Conservation (phyloP, 2,888 invertebrate species). For the Cheilosia grossa region DNA sequence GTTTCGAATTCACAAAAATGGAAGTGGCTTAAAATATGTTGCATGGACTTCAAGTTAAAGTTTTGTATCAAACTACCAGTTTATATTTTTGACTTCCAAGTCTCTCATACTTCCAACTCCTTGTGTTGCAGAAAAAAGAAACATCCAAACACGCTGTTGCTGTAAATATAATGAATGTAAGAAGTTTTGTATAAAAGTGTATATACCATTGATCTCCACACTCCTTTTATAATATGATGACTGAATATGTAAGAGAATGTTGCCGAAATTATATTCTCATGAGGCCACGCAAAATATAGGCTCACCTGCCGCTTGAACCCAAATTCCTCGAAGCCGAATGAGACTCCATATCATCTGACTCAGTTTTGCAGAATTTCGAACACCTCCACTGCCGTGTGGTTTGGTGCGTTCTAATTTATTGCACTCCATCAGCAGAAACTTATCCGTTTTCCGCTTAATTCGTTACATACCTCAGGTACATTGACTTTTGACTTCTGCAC, state of each 20-base stretch:
- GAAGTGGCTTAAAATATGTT: too few relatives aligned
- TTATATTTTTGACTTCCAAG: too few relatives aligned
- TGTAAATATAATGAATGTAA: too few relatives aligned
- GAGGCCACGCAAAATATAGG: background rate
- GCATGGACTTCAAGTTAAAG: too few relatives aligned
- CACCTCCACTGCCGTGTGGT: background rate
- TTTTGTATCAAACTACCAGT: too few relatives aligned
- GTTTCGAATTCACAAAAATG: too few relatives aligned
- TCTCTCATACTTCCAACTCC: too few relatives aligned
- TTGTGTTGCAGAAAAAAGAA: too few relatives aligned
- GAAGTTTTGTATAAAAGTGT: too few relatives aligned
- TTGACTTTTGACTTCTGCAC: constrained; percentile 8
- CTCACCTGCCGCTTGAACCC: background rate
- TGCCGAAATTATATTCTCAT: background rate
- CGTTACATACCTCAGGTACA: background rate
- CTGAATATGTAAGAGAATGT: background rate
- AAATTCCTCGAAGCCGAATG: background rate
- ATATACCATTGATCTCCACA: too few relatives aligned
- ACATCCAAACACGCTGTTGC: too few relatives aligned
- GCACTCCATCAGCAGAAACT: background rate
- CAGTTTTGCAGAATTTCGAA: background rate
- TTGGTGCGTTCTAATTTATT: background rate
- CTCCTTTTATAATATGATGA: background rate
- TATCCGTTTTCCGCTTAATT: background rate
- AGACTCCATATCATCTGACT: background rate